A percentile compares a stretch with the other conserved stretches of the same genome.
Conservation (phyloP, 2,797 vertebrate species). For the Megaceryle alcyon region DNA sequence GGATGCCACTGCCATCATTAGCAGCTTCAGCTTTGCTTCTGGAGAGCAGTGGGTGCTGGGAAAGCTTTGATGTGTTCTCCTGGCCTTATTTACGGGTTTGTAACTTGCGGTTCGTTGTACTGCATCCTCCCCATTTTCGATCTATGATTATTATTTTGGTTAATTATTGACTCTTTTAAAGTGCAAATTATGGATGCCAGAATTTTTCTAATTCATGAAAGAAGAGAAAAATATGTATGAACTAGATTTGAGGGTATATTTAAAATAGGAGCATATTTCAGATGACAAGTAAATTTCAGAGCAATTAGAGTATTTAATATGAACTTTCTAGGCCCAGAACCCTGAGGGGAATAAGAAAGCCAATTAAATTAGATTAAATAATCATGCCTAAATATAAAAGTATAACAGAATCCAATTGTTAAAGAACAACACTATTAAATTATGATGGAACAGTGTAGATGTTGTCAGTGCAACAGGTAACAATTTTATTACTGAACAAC, state of each 20-base stretch:
- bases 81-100: conserved; percentile 36
- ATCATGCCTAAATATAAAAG: conserved; percentile 76
- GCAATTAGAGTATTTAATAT: conserved; percentile 80
- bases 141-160: conserved; percentile 63
- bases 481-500: conserved; percentile 19
- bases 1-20: not conserved
- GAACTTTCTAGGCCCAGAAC: conserved; percentile 74
- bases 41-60: not conserved
- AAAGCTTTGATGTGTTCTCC: conserved; percentile 64
- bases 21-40: not conserved
- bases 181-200: conserved; percentile 68
- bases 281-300: conserved; percentile 70
- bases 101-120: not conserved
- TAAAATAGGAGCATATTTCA: conserved; percentile 68
- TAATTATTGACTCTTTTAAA: conserved; percentile 73
- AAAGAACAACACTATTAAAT: conserved; percentile 72
- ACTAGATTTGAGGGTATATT: conserved; percentile 66
- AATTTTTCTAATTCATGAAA: conserved; percentile 44
- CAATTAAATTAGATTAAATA: conserved; percentile 83
- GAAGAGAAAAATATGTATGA: conserved; percentile 64
- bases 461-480: conserved; percentile 61
- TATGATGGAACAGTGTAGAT: conserved; percentile 43
- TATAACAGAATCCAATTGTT: conserved; percentile 71
- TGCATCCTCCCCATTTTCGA: not conserved
- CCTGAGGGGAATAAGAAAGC: conserved; percentile 75